Evolutionary conservation across 2,888 invertebrate genomes (phyloP).

Genomic region (Esperia sulphurella): DNA sequence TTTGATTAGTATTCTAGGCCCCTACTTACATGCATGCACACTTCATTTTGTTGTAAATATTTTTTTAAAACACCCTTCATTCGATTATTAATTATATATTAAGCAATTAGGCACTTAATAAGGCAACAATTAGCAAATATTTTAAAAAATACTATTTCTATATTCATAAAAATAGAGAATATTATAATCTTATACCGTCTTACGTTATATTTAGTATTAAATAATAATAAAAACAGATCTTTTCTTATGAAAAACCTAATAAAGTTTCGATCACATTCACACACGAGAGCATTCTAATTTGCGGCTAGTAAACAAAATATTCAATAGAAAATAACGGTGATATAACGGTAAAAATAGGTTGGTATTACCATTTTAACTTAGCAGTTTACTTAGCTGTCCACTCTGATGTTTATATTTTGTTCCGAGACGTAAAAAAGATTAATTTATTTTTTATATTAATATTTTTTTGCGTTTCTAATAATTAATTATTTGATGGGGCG

Average conservation of each 20-base stretch:
- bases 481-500: no score
- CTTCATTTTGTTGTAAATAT: background rate
- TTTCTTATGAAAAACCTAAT: background rate
- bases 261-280: background rate
- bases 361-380: no score
- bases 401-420: no score
- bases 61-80: background rate
- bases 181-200: conserved; percentile 2
- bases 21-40: conserved; percentile 3
- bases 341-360: background rate
- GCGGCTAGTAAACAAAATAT: no score
- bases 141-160: background rate
- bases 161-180: background rate
- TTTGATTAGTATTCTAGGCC: background rate
- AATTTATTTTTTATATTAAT: no score
- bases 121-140: conserved; percentile 19
- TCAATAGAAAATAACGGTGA: no score
- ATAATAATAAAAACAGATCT: background rate
- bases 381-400: no score
- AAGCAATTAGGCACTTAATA: conserved; percentile 24
- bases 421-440: no score
- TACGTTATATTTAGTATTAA: background rate
- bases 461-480: no score
- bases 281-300: background rate
- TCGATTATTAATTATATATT: conserved; percentile 1